phyloP scores from a whole-genome alignment of 2,888 invertebrate genomes.

The Habrosyne pyritoides region DNA sequence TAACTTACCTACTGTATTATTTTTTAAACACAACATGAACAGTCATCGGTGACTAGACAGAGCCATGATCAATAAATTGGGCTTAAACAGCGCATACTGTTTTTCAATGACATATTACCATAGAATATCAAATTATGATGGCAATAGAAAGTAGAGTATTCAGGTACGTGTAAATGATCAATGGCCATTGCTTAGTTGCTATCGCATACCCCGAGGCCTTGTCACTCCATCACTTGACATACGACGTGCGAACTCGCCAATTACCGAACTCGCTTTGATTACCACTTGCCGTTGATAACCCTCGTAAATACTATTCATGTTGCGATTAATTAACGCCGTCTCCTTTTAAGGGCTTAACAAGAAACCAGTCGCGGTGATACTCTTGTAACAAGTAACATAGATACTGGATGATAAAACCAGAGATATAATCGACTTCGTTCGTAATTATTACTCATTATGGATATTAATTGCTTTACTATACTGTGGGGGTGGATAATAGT shows the following conservation, averaged over 20 bases:
- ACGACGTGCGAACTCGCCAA: constrained; percentile 69
- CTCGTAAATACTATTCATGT: constrained; percentile 14
- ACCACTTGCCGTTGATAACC: constrained; percentile 14
- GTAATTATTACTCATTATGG: background rate
- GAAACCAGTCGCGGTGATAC: background rate
- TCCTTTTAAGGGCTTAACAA: background rate
- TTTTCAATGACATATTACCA: no score
- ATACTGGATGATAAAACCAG: background rate
- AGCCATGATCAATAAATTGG: no score
- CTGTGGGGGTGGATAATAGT: background rate
- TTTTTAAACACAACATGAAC: no score
- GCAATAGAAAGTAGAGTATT: constrained; percentile 18
- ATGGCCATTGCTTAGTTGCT: constrained; percentile 44
- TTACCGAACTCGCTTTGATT: constrained; percentile 41
- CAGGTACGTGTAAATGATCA: no score
- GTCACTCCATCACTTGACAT: constrained; percentile 42
- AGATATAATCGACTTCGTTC: background rate
- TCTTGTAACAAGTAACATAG: background rate
- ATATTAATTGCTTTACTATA: background rate
- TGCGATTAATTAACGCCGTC: constrained; percentile 11
- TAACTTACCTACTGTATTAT: no score
- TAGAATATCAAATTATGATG: no score
- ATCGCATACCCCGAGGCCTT: constrained; percentile 40
- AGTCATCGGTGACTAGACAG: no score
- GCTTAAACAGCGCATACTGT: no score